These are phyloP conservation scores for Avahi laniger DNA, from an alignment of 2,797 vertebrate genomes.

Conservation along the genomic window DNA sequence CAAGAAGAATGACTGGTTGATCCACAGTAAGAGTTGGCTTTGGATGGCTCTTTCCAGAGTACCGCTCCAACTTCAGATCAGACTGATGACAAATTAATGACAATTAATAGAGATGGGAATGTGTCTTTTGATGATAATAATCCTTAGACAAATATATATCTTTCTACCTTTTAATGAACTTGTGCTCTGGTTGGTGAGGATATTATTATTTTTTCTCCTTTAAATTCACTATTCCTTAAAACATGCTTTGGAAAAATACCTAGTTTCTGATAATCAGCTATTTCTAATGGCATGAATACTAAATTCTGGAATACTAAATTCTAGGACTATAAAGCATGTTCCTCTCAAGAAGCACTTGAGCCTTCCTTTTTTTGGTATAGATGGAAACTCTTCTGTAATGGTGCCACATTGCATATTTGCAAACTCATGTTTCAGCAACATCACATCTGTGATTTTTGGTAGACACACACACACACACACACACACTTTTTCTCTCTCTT, in stretches of 20 bases:
- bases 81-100: neutral
- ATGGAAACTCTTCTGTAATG: neutral
- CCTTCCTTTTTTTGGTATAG: neutral
- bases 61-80: neutral
- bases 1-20: neutral
- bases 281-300: neutral
- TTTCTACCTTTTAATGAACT: neutral
- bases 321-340: neutral
- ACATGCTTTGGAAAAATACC: neutral
- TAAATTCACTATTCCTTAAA: constrained; percentile 14
- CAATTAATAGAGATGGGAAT: neutral
- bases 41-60: neutral
- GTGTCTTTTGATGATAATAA: neutral
- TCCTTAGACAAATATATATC: neutral
- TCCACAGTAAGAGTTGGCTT: neutral
- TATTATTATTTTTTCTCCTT: neutral
- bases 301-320: neutral
- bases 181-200: neutral
- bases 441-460: neutral
- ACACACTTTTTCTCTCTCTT: no score
- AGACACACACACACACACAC: neutral
- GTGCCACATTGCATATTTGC: neutral
- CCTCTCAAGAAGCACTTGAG: neutral
- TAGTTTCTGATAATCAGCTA: neutral
- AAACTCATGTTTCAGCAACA: neutral